Conservation (phyloP, 2,113 vertebrate species). For the Oriolus oriolus region DNA sequence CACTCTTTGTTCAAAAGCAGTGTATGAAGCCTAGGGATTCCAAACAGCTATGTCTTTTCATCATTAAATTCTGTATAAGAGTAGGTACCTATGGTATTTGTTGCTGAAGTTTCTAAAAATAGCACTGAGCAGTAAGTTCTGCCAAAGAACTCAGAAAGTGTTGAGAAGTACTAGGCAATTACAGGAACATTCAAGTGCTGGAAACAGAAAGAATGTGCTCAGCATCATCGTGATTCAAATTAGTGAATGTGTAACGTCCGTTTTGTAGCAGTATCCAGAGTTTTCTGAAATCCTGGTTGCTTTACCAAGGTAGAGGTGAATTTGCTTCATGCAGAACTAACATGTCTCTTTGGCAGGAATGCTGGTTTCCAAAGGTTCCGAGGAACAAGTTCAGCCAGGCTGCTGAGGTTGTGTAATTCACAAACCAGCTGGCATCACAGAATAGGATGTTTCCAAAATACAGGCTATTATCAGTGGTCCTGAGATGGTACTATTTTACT, state of each 20-base stretch:
- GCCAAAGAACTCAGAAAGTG: neutral
- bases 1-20: neutral
- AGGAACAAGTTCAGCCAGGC: neutral
- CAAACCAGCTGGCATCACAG: neutral
- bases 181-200: neutral
- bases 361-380: neutral
- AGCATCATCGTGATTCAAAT: neutral
- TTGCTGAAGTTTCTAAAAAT: neutral
- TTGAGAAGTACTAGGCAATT: neutral
- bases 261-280: neutral
- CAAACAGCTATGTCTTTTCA: neutral
- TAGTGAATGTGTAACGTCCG: fast-evolving
- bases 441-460: neutral
- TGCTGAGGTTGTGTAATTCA: neutral
- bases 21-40: neutral
- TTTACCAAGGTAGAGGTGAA: neutral
- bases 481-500: neutral
- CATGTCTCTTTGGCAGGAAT: neutral
- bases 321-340: neutral
- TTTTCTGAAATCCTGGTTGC: neutral
- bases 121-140: neutral
- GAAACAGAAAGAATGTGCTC: neutral
- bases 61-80: neutral
- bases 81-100: neutral
- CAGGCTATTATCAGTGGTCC: neutral